Evolutionary conservation across 1,140 invertebrate genomes (phyloP).

Genomic region (Vollenhovia emeryi): DNA sequence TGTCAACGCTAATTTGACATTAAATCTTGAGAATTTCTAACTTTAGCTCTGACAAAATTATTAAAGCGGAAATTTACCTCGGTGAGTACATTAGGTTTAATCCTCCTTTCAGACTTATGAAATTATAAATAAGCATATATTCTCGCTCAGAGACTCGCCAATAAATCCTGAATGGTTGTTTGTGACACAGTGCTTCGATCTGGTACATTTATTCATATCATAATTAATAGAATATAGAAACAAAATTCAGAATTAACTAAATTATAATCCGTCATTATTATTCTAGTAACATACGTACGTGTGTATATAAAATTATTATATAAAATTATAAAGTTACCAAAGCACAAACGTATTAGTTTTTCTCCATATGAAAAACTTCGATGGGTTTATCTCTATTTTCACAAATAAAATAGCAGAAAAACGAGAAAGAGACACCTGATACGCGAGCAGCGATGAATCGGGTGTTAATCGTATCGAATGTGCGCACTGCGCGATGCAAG

Average conservation of each 20-base stretch:
- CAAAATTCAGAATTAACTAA: neutral
- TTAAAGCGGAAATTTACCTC: conserved; percentile 48
- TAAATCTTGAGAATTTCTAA: neutral
- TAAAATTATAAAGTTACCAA: neutral
- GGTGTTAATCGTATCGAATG: neutral
- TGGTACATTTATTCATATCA: neutral
- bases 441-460: neutral
- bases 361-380: neutral
- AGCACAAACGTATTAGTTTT: neutral
- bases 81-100: conserved; percentile 65
- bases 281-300: neutral
- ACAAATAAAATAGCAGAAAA: conserved; percentile 7
- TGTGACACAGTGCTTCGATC: conserved; percentile 58
- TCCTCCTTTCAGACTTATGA: conserved; percentile 69
- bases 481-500: neutral
- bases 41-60: neutral
- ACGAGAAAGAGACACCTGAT: neutral
- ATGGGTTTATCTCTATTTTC: neutral
- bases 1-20: neutral
- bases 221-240: neutral
- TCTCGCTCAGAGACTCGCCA: conserved; percentile 63
- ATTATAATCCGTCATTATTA: neutral
- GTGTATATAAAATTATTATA: neutral
- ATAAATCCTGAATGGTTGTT: conserved; percentile 68
- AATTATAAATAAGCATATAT: conserved; percentile 65